Conservation (phyloP, 1,140 invertebrate genomes). For the Euura lappo region DNA sequence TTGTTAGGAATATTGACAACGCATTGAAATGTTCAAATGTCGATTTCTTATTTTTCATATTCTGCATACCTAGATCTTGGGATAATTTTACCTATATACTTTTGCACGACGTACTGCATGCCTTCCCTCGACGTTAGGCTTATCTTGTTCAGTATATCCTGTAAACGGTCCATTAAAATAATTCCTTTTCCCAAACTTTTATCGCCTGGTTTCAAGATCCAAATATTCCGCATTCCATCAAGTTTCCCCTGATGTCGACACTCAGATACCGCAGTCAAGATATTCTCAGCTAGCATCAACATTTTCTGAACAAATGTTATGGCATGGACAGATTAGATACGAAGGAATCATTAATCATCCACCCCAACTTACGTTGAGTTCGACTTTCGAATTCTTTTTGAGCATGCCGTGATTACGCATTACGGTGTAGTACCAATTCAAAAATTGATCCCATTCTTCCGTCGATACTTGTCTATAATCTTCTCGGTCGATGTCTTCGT, state of each 20-base stretch:
- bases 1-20: neutral
- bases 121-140: constrained; percentile 41
- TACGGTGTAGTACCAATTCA: constrained; percentile 59
- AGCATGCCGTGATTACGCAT: constrained; percentile 50
- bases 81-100: constrained; percentile 64
- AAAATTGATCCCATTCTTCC: constrained; percentile 42
- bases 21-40: constrained; percentile 14
- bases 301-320: constrained; percentile 47
- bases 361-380: constrained; percentile 23
- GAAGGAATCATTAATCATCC: neutral
- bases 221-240: constrained; percentile 65
- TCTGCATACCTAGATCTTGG: neutral
- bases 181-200: constrained; percentile 69
- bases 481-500: constrained; percentile 41
- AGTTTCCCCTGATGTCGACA: constrained; percentile 57
- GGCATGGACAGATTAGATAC: neutral
- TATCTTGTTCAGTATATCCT: constrained; percentile 60
- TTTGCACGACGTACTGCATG: constrained; percentile 66
- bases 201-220: constrained; percentile 71
- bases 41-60: neutral
- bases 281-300: constrained; percentile 60
- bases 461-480: constrained; percentile 30
- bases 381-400: constrained; percentile 50
- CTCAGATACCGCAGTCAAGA: constrained; percentile 62
- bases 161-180: constrained; percentile 61